Conservation (phyloP, 1,140 invertebrate species). For the Macrosteles quadrilineatus region DNA sequence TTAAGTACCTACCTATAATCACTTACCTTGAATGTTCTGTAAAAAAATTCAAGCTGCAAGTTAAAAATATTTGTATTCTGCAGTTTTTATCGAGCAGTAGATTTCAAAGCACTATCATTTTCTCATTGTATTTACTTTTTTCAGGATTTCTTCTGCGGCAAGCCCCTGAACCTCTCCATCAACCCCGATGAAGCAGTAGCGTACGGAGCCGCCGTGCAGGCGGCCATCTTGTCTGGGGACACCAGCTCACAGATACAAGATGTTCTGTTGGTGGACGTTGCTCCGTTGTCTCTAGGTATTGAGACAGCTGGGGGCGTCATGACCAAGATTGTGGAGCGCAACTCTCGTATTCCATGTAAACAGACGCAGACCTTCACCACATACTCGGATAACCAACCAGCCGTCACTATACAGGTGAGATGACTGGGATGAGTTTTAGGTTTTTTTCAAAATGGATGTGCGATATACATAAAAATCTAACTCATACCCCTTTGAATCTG, state of each 20-base stretch:
- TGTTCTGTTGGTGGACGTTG: constrained; percentile 57
- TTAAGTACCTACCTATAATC: too few relatives aligned
- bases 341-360: constrained; percentile 63
- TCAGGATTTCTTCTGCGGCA: constrained; percentile 64
- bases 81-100: too few relatives aligned
- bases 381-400: constrained; percentile 69
- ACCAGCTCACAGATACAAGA: constrained; percentile 56
- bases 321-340: constrained; percentile 64
- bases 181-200: constrained; percentile 80
- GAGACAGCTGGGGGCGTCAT: constrained; percentile 55
- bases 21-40: too few relatives aligned
- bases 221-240: constrained; percentile 69
- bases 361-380: constrained; percentile 65
- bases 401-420: constrained; percentile 64
- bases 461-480: too few relatives aligned
- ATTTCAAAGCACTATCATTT: too few relatives aligned
- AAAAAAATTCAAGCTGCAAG: too few relatives aligned
- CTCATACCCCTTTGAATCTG: too few relatives aligned
- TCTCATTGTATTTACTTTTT: too few relatives aligned
- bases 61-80: too few relatives aligned
- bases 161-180: constrained; percentile 67
- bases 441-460: too few relatives aligned
- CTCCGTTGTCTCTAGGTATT: constrained; percentile 52
- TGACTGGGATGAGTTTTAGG: too few relatives aligned
- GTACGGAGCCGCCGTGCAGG: constrained; percentile 74